A percentile compares a stretch with the other conserved stretches of the same genome.
Conservation (phyloP, 37 sponge, comb jelly and placozoan species). For the Dysidea cf. avara region DNA sequence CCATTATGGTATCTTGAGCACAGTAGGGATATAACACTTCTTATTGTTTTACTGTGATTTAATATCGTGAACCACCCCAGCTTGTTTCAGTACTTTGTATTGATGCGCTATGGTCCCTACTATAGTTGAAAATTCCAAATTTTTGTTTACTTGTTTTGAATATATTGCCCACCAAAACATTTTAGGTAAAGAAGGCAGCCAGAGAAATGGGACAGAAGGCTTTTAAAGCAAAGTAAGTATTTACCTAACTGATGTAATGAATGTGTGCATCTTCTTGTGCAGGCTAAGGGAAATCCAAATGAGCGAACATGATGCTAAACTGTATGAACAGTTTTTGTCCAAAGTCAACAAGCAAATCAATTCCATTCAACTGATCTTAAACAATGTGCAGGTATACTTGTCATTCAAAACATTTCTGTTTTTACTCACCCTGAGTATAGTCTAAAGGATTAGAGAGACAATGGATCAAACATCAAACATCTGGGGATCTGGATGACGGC, state of each 20-base stretch:
- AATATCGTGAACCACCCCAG: no score
- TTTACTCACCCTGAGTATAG: slow-evolving; percentile 14
- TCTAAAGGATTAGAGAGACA: slow-evolving; percentile 76
- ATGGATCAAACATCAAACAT: slow-evolving; percentile 86
- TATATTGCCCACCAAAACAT: no score
- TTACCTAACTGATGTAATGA: not conserved
- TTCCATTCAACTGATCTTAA: slow-evolving; percentile 57
- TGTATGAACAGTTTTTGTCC: slow-evolving; percentile 51
- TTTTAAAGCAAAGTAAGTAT: slow-evolving; percentile 55
- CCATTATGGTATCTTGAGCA: no score
- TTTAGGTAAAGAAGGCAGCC: slow-evolving; percentile 77
- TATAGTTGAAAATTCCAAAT: no score
- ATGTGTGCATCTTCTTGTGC: not conserved
- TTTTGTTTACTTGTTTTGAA: no score
- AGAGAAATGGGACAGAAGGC: slow-evolving; percentile 86
- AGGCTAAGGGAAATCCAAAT: slow-evolving; percentile 86
- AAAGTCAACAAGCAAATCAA: slow-evolving; percentile 67
- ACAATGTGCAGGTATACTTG: slow-evolving; percentile 49
- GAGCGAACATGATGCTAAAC: slow-evolving; percentile 83
- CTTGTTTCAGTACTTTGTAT: no score
- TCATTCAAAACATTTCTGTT: not conserved
- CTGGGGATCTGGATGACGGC: slow-evolving; percentile 89
- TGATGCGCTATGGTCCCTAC: no score
- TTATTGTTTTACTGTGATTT: no score
- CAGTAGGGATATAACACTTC: no score